These are phyloP conservation scores for Caerostris extrusa DNA, from an alignment of 1,140 invertebrate species.

Conservation along the genomic window DNA sequence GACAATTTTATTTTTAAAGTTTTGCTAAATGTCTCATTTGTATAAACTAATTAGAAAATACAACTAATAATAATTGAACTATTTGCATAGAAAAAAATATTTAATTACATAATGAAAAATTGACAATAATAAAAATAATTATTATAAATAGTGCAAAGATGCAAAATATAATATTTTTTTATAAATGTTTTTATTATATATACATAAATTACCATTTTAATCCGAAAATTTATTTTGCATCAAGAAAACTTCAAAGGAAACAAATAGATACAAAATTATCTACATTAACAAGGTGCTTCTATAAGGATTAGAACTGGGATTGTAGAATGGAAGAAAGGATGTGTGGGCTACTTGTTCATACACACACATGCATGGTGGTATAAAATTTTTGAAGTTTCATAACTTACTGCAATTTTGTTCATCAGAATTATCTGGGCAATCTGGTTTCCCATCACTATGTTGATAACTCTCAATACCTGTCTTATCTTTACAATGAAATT, in stretches of 20 bases:
- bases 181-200: too few relatives aligned
- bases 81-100: too few relatives aligned
- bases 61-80: too few relatives aligned
- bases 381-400: neutral
- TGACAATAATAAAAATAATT: too few relatives aligned
- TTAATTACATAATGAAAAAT: too few relatives aligned
- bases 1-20: too few relatives aligned
- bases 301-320: neutral
- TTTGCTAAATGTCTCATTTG: too few relatives aligned
- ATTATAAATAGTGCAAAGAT: too few relatives aligned
- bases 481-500: slow-evolving; percentile 79
- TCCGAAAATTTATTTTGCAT: too few relatives aligned
- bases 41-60: too few relatives aligned
- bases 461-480: slow-evolving; percentile 95
- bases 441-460: slow-evolving; percentile 93
- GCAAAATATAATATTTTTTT: too few relatives aligned
- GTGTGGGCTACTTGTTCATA: neutral
- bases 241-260: neutral
- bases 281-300: neutral
- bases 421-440: slow-evolving; percentile 84
- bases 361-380: slow-evolving; percentile 23
- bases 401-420: slow-evolving; percentile 80
- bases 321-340: neutral
- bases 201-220: too few relatives aligned
- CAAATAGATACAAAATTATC: neutral